Conservation (phyloP, 2,888 invertebrate genomes). For the Pediacus dermestoides region DNA sequence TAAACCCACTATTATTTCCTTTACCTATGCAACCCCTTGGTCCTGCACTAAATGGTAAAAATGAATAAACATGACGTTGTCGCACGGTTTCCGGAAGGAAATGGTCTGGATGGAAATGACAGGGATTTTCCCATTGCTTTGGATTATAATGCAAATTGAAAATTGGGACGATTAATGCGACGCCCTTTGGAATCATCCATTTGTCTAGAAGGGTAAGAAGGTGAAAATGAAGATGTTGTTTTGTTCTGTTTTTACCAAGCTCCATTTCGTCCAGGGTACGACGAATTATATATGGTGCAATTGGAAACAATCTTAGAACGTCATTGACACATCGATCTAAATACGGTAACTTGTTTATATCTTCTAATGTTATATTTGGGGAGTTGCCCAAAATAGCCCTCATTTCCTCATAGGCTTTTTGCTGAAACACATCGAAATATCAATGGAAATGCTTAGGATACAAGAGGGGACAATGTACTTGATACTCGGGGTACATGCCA, state of each 20-base stretch:
- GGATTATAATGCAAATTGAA: slow-evolving; percentile 37
- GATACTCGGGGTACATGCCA: slow-evolving; percentile 43
- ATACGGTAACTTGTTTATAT: slow-evolving; percentile 33
- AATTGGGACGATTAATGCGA: slow-evolving; percentile 34
- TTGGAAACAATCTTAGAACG: slow-evolving; percentile 36
- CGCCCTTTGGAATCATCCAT: slow-evolving; percentile 32
- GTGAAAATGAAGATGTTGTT: no score
- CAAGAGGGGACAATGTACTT: no score
- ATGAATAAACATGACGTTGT: slow-evolving; percentile 36
- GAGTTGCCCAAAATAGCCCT: background rate
- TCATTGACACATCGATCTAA: slow-evolving; percentile 42
- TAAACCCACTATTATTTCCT: slow-evolving; percentile 5
- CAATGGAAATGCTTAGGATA: no score
- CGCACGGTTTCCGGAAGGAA: slow-evolving; percentile 36
- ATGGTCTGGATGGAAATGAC: slow-evolving; percentile 43
- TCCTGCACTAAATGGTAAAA: slow-evolving; percentile 42
- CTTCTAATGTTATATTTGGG: slow-evolving; percentile 19
- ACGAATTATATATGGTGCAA: slow-evolving; percentile 38
- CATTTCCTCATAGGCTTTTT: background rate
- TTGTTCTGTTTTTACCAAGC: no score
- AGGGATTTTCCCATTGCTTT: slow-evolving; percentile 37
- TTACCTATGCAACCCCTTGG: slow-evolving; percentile 39
- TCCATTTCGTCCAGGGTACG: slow-evolving; percentile 31
- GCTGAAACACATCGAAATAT: no score
- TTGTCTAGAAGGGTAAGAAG: no score